Conservation (phyloP, 2,797 vertebrate species). For the Gadopsis marmoratus region DNA sequence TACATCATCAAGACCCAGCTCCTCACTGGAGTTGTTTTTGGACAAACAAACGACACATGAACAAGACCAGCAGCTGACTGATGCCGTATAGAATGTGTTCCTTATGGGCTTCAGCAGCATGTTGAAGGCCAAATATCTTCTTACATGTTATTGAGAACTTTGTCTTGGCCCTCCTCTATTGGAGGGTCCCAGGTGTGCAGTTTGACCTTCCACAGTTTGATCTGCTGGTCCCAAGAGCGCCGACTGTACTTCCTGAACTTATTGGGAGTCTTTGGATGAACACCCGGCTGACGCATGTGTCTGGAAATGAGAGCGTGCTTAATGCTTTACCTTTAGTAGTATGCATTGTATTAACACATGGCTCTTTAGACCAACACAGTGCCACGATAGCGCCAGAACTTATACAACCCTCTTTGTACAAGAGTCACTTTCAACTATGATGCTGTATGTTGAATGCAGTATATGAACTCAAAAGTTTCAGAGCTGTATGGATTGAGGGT, state of each 20-base stretch:
- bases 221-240: constrained; percentile 98
- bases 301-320: constrained; percentile 68
- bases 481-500: neutral
- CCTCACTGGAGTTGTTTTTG: constrained; percentile 76
- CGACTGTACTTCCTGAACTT: constrained; percentile 99
- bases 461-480: neutral
- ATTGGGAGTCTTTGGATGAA: constrained; percentile 97
- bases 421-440: neutral
- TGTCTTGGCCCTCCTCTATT: constrained; percentile 74
- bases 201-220: constrained; percentile 97
- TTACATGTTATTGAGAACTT: constrained; percentile 60
- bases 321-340: no score
- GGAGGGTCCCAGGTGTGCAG: constrained; percentile 97
- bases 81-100: neutral
- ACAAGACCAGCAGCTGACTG: neutral
- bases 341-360: neutral
- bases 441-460: neutral
- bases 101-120: neutral
- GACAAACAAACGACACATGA: constrained; percentile 5
- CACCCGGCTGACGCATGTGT: constrained; percentile 89
- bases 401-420: neutral
- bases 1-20: constrained; percentile 89
- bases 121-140: neutral
- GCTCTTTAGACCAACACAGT: neutral
- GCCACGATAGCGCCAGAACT: no score